These are phyloP conservation scores for Reinhardtius hippoglossoides DNA, from an alignment of 2,113 vertebrate species.

Conservation along the genomic window DNA sequence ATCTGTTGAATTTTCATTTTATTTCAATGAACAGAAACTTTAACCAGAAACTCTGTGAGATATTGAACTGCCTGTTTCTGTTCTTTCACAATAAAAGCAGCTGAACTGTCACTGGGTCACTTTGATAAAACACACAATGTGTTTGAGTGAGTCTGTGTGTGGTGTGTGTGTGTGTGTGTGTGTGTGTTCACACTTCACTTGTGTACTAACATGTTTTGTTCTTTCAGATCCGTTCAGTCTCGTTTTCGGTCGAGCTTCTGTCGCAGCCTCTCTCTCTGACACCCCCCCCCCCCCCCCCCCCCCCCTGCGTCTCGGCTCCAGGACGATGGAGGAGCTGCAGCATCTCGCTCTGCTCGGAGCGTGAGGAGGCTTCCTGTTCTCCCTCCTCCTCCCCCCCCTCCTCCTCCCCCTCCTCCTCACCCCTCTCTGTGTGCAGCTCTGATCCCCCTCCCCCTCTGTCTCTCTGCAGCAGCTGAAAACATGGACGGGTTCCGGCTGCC, in stretches of 20 bases:
- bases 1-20: too few relatives aligned
- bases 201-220: too few relatives aligned
- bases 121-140: too few relatives aligned
- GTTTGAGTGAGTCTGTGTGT: too few relatives aligned
- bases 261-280: constrained; percentile 11
- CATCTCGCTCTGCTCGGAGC: constrained; percentile 24
- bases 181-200: too few relatives aligned
- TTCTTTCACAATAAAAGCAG: too few relatives aligned
- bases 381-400: neutral
- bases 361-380: constrained; percentile 50
- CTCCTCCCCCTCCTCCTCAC: neutral
- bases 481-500: constrained; percentile 79
- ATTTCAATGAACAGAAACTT: too few relatives aligned
- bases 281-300: neutral
- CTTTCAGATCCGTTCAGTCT: too few relatives aligned
- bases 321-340: constrained; percentile 63
- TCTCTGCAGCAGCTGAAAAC: constrained; percentile 34
- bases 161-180: too few relatives aligned
- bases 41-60: too few relatives aligned
- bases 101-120: too few relatives aligned
- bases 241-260: neutral
- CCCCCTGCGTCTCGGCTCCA: constrained; percentile 36
- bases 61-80: too few relatives aligned
- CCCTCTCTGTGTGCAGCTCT: neutral
- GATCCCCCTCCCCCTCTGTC: neutral